Percentiles rank a stretch among this genome's conserved stretches.
phyloP scores from a whole-genome alignment of 2,113 vertebrate genomes.

The Chamaetylas fuelleborni region DNA sequence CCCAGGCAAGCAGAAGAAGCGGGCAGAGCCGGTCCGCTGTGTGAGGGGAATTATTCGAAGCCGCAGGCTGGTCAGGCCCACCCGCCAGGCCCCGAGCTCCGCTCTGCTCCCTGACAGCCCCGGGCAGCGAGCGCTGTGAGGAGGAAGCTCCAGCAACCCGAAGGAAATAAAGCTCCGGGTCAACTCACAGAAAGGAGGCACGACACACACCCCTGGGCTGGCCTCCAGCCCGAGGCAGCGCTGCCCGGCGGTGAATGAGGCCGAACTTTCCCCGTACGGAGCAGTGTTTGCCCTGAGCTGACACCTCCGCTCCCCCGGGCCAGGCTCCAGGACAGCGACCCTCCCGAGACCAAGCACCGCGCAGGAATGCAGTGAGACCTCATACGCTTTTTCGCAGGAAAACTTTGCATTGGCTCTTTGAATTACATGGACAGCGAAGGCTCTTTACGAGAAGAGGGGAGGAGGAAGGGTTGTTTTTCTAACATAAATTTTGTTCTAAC shows the following conservation, averaged over 20 bases:
- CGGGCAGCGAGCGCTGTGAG: fast-evolving
- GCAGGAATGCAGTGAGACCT: background rate
- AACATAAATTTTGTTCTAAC: background rate
- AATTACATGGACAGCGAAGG: background rate
- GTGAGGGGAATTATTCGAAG: background rate
- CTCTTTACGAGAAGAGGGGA: background rate
- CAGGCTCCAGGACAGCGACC: background rate
- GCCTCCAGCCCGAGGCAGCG: background rate
- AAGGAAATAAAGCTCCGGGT: background rate
- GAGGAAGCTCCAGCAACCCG: background rate
- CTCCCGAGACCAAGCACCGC: background rate
- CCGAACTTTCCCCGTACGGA: background rate
- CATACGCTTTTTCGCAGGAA: fast-evolving
- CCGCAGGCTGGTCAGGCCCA: background rate
- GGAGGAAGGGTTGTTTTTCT: background rate
- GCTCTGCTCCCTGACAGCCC: background rate
- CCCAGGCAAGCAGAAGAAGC: background rate
- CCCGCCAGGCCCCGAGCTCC: background rate
- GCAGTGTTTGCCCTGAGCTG: background rate
- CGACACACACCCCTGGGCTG: background rate
- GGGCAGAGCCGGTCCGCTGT: background rate
- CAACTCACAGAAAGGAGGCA: background rate
- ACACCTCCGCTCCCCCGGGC: background rate
- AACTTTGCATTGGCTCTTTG: background rate
- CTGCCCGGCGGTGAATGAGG: background rate